A percentile compares a stretch with the other conserved stretches of the same genome.
Conservation (phyloP, 2,797 vertebrate species). For the Coccyzus lansbergi region DNA sequence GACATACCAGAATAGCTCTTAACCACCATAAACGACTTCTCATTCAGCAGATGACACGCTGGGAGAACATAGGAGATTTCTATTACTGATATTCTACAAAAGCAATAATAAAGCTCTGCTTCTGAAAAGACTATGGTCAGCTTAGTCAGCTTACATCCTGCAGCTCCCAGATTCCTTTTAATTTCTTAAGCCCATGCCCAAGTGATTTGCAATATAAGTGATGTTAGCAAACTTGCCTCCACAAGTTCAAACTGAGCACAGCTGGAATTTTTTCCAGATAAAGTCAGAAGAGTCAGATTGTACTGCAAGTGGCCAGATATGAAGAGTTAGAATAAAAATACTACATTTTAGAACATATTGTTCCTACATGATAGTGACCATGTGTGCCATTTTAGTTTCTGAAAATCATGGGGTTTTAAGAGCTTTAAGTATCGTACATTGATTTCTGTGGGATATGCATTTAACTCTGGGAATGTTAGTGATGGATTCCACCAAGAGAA, state of each 20-base stretch:
- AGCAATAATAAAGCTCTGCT: not conserved
- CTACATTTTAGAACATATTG: not conserved
- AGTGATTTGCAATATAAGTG: not conserved
- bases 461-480: not conserved
- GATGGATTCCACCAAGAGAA: not conserved
- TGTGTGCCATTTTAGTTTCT: not conserved
- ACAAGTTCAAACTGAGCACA: not conserved
- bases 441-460: not conserved
- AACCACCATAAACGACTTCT: not conserved
- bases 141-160: not conserved
- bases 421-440: not conserved
- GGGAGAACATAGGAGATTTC: not conserved
- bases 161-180: not conserved
- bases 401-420: rapidly evolving
- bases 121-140: not conserved
- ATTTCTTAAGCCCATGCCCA: not conserved
- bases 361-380: not conserved
- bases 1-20: not conserved
- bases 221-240: not conserved
- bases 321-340: not conserved
- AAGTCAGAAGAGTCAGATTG: not conserved
- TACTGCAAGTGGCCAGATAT: not conserved
- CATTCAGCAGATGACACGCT: not conserved
- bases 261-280: not conserved
- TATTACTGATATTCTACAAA: not conserved